These are phyloP conservation scores for Corapipo altera DNA, from an alignment of 2,113 vertebrate genomes.

Conservation along the genomic window DNA sequence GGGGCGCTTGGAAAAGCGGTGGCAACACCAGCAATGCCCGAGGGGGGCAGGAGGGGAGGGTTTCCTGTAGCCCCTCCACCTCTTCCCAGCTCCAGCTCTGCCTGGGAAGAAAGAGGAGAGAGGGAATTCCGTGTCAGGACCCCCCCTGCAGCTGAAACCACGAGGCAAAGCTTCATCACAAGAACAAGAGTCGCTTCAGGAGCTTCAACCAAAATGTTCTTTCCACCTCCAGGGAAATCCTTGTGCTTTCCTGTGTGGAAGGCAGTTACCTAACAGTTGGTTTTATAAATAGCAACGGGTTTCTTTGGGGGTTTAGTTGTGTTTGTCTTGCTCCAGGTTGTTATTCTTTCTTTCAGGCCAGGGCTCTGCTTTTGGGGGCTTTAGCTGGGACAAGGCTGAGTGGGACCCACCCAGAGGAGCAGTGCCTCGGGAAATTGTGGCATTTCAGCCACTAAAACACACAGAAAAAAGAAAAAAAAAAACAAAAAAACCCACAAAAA, in stretches of 20 bases:
- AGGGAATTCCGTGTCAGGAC: background rate
- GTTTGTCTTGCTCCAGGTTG: background rate
- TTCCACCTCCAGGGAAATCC: background rate
- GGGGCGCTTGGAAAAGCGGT: fast-evolving
- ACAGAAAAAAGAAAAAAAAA: no score
- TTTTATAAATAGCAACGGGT: background rate
- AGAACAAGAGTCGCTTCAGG: background rate
- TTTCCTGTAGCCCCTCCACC: background rate
- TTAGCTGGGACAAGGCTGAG: background rate
- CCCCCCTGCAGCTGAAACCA: background rate
- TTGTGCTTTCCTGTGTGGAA: background rate
- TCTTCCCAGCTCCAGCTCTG: background rate
- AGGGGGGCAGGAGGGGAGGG: background rate
- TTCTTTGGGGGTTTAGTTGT: background rate
- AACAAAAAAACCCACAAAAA: no score
- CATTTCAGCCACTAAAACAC: background rate
- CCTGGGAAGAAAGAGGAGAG: background rate
- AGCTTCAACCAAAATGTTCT: background rate
- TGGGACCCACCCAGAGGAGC: background rate
- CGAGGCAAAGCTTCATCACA: fast-evolving
- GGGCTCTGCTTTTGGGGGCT: background rate
- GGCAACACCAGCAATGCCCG: background rate
- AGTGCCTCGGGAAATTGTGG: background rate
- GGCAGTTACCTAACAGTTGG: background rate
- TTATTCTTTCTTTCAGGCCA: background rate